phyloP scores from a whole-genome alignment of 2,797 vertebrate genomes.

The Macrochelys suwanniensis region DNA sequence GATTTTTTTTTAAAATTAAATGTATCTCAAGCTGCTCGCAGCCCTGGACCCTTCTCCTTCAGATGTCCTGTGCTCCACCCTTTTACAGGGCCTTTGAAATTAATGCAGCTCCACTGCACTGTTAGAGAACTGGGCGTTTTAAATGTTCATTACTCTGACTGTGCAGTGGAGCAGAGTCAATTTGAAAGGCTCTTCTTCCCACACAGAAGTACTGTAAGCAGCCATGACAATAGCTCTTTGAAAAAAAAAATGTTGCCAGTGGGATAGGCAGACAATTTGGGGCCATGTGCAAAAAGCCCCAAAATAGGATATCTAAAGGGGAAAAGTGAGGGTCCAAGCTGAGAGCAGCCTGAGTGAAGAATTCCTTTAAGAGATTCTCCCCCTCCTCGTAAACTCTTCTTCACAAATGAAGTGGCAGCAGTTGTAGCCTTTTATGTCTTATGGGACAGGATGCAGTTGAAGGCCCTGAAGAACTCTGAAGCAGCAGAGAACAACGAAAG shows the following conservation, averaged over 20 bases:
- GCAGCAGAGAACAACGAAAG: background rate
- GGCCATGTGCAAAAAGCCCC: background rate
- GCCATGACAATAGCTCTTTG: background rate
- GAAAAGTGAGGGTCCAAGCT: background rate
- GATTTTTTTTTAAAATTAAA: background rate
- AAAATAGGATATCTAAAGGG: background rate
- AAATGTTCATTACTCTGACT: background rate
- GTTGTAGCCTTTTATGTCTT: background rate
- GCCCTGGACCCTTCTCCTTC: background rate
- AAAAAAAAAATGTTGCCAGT: background rate
- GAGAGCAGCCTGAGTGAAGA: background rate
- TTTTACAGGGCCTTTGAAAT: background rate
- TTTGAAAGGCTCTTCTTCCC: background rate
- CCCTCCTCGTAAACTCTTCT: background rate
- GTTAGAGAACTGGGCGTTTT: background rate
- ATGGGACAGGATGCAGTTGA: background rate
- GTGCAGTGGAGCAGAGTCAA: background rate
- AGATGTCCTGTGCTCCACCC: background rate
- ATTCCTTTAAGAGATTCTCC: background rate
- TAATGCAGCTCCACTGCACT: background rate
- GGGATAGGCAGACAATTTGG: background rate
- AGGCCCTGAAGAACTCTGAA: background rate
- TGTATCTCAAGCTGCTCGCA: background rate
- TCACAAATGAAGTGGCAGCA: background rate
- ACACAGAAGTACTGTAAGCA: background rate